Evolutionary conservation across 2,888 invertebrate species (phyloP).

Genomic region (Neoitamus cyanurus): DNA sequence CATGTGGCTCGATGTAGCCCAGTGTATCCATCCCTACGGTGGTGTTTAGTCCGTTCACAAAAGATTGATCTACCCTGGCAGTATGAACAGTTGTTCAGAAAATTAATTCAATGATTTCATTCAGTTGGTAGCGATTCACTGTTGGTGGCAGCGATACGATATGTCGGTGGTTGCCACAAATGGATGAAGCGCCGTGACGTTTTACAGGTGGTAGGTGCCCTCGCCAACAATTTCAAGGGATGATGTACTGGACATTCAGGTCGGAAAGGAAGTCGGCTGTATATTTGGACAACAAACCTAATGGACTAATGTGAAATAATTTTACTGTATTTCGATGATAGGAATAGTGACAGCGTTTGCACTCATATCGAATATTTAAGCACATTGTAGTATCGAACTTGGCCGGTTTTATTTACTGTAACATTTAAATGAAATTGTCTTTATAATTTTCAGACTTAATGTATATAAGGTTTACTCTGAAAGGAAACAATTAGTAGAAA

Average conservation of each 20-base stretch:
- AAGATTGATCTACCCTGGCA: constrained; percentile 24
- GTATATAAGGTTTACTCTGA: no score
- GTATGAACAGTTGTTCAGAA: constrained; percentile 20
- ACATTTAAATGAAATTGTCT: no score
- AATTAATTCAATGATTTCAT: constrained; percentile 52
- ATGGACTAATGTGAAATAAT: neutral
- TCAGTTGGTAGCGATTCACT: constrained; percentile 35
- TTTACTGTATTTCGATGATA: neutral
- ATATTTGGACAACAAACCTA: neutral
- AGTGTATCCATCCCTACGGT: neutral
- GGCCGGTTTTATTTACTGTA: no score
- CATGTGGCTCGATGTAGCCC: neutral
- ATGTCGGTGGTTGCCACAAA: neutral
- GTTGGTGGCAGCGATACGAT: neutral
- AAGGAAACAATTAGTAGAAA: no score
- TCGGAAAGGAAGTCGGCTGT: neutral
- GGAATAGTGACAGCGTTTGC: no score
- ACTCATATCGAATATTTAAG: no score
- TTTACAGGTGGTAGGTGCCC: neutral
- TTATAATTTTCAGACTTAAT: no score
- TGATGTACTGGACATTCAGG: neutral
- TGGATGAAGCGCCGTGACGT: neutral
- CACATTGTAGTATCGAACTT: no score
- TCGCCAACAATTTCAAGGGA: neutral
- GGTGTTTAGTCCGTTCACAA: neutral